These are phyloP conservation scores for Turnix velox DNA, from an alignment of 2,113 vertebrate species.

Conservation along the genomic window DNA sequence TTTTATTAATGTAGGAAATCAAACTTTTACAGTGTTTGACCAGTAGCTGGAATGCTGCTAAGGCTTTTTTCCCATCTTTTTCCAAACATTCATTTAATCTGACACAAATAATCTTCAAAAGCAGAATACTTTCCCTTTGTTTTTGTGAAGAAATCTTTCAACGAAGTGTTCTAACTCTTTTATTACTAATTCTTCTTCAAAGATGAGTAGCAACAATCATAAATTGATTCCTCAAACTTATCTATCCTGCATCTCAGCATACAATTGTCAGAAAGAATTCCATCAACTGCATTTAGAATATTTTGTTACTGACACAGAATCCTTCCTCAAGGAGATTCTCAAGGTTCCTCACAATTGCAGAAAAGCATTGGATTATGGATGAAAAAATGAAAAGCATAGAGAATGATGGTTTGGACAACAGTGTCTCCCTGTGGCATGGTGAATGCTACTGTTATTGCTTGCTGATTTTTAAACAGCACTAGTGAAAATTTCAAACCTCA, in stretches of 20 bases:
- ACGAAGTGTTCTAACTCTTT: not conserved
- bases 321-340: not conserved
- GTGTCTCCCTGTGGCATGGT: not conserved
- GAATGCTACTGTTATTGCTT: not conserved
- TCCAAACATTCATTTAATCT: not conserved
- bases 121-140: not conserved
- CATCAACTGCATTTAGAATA: not conserved
- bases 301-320: not conserved
- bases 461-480: not conserved
- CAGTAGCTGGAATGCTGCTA: not conserved
- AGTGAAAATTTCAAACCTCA: not conserved
- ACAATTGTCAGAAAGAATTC: not conserved
- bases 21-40: not conserved
- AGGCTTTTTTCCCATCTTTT: not conserved
- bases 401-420: not conserved
- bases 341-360: not conserved
- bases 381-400: not conserved
- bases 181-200: not conserved
- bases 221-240: not conserved
- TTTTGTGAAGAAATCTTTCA: not conserved
- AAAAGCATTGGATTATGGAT: not conserved
- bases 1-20: not conserved
- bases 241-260: not conserved
- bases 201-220: accelerated
- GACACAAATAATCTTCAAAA: not conserved